phyloP scores from a whole-genome alignment of 2,888 invertebrate species.

The Synanthedon andrenaeformis region DNA sequence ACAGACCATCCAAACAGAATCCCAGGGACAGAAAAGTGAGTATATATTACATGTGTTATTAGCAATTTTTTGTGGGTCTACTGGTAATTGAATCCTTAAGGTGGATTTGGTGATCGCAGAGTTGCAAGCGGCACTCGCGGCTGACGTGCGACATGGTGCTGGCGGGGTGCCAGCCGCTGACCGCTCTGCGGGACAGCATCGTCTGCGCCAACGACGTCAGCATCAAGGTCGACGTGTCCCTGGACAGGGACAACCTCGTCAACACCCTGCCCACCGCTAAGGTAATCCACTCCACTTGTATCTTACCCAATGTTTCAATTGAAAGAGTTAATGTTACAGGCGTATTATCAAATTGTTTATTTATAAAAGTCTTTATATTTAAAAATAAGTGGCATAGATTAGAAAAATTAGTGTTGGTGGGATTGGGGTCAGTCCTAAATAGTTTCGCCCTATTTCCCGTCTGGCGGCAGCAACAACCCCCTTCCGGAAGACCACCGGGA shows the following conservation, averaged over 20 bases:
- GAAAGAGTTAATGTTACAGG: too few relatives aligned
- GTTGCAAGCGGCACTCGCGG: slow-evolving; percentile 35
- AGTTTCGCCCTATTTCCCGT: too few relatives aligned
- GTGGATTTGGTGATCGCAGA: slow-evolving; percentile 9
- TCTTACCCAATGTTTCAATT: too few relatives aligned
- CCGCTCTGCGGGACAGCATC: slow-evolving; percentile 80
- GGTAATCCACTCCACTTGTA: slow-evolving; percentile 24
- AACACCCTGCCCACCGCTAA: slow-evolving; percentile 21
- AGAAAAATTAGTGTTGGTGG: too few relatives aligned
- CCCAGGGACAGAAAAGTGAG: slow-evolving; percentile 26
- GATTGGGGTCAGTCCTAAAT: too few relatives aligned
- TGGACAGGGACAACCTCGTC: slow-evolving; percentile 39
- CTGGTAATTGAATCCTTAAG: too few relatives aligned
- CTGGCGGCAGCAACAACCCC: too few relatives aligned
- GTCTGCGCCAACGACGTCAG: slow-evolving; percentile 78
- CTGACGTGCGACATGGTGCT: slow-evolving; percentile 39
- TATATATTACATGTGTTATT: background rate
- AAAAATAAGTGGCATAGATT: too few relatives aligned
- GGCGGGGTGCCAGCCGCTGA: slow-evolving; percentile 69
- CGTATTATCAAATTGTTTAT: too few relatives aligned
- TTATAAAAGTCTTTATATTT: too few relatives aligned
- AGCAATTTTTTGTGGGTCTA: too few relatives aligned
- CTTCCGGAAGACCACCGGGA: too few relatives aligned
- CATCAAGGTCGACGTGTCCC: slow-evolving; percentile 72
- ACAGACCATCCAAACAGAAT: slow-evolving; percentile 33